Evolutionary conservation across 2,113 vertebrate genomes (phyloP).

Genomic region (Seriola aureovittata): DNA sequence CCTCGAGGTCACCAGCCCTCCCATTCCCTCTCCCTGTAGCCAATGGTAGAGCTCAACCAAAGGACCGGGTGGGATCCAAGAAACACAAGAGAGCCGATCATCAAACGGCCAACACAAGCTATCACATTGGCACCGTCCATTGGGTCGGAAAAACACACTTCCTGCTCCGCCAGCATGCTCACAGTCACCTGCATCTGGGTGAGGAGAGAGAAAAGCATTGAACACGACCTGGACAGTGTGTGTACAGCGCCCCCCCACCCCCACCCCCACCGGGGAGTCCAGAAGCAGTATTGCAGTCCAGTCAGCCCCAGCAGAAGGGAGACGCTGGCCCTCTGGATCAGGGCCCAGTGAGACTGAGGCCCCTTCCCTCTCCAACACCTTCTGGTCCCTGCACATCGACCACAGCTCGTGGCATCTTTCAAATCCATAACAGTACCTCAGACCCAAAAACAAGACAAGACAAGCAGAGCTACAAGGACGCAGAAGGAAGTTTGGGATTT

Average conservation of each 20-base stretch:
- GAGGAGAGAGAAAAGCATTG: slow-evolving; percentile 40
- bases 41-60: slow-evolving; percentile 74
- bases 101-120: slow-evolving; percentile 60
- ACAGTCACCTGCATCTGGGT: slow-evolving; percentile 36
- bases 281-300: slow-evolving; percentile 36
- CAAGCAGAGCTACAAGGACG: slow-evolving; percentile 30
- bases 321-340: slow-evolving; percentile 38
- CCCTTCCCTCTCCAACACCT: slow-evolving; percentile 22
- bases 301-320: slow-evolving; percentile 29
- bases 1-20: slow-evolving; percentile 67
- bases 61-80: slow-evolving; percentile 63
- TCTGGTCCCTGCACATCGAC: slow-evolving; percentile 39
- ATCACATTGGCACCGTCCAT: slow-evolving; percentile 57
- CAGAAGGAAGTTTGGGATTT: slow-evolving; percentile 50
- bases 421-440: slow-evolving; percentile 64
- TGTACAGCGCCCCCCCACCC: slow-evolving; percentile 31
- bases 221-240: slow-evolving; percentile 38
- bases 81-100: slow-evolving; percentile 56
- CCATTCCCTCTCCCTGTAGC: slow-evolving; percentile 65
- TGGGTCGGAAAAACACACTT: slow-evolving; percentile 56
- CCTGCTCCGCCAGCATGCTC: slow-evolving; percentile 53
- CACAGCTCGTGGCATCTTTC: slow-evolving; percentile 44
- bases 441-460: slow-evolving; percentile 41
- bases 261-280: not conserved
- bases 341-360: slow-evolving; percentile 39